These are phyloP conservation scores for Actinia tenebrosa DNA, from an alignment of 64 coral and sea anemone genomes.

Conservation along the genomic window DNA sequence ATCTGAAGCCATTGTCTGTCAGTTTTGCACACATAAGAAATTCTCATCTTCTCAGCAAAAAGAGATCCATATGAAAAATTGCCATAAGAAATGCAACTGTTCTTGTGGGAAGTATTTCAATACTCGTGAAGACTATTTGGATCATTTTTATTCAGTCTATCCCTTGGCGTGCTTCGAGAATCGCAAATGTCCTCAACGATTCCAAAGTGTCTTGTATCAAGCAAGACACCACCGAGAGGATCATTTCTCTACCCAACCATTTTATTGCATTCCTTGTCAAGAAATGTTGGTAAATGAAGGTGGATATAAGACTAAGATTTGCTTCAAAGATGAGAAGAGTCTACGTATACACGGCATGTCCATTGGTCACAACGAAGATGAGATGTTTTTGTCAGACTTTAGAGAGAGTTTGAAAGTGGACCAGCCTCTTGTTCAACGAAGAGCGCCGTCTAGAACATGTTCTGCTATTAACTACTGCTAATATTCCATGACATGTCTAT, in stretches of 20 bases:
- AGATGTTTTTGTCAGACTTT: slow-evolving; percentile 67
- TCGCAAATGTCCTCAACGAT: slow-evolving; percentile 91
- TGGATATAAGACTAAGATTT: slow-evolving; percentile 34
- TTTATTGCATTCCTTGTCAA: slow-evolving; percentile 84
- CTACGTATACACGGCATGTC: slow-evolving; percentile 61
- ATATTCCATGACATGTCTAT: no score
- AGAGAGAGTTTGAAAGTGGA: slow-evolving; percentile 20
- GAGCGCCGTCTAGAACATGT: slow-evolving; percentile 21
- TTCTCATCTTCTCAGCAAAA: slow-evolving; percentile 70
- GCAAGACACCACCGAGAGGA: slow-evolving; percentile 71
- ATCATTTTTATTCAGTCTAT: slow-evolving; percentile 91
- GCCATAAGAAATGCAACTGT: slow-evolving; percentile 98
- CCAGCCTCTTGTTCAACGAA: not conserved
- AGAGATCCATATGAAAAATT: slow-evolving; percentile 94
- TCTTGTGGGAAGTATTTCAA: slow-evolving; percentile 83
- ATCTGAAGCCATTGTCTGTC: slow-evolving; percentile 35
- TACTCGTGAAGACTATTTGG: slow-evolving; percentile 73
- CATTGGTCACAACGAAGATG: slow-evolving; percentile 58
- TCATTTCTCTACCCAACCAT: slow-evolving; percentile 71
- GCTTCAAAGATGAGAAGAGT: slow-evolving; percentile 81
- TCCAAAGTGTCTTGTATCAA: slow-evolving; percentile 76
- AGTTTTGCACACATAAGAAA: slow-evolving; percentile 84
- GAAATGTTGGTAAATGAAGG: slow-evolving; percentile 33
- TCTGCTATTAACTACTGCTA: not conserved
- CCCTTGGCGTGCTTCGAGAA: slow-evolving; percentile 93